A percentile compares a stretch with the other conserved stretches of the same genome.
phyloP scores from a whole-genome alignment of 1,140 invertebrate species.

The Plutomurus gul region DNA sequence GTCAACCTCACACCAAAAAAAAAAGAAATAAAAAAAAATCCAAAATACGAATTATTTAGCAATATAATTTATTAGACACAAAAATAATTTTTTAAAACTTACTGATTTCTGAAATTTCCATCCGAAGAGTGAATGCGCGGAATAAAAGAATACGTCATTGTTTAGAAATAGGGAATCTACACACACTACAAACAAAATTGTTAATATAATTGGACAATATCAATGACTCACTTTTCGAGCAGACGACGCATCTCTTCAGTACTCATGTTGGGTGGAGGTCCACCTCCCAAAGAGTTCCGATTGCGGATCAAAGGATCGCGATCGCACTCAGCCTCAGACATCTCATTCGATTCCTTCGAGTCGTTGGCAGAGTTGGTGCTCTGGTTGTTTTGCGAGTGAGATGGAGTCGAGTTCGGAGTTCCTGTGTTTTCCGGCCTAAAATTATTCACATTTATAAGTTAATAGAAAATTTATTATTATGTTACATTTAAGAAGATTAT shows the following conservation, averaged over 20 bases:
- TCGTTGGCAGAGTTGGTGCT: conserved; percentile 76
- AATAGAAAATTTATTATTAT: too few species aligned
- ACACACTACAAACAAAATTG: background rate
- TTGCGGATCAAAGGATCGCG: conserved; percentile 52
- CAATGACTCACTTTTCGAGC: conserved; percentile 81
- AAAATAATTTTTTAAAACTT: conserved; percentile 19
- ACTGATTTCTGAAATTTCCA: conserved; percentile 39
- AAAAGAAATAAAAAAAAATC: background rate
- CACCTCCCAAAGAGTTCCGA: conserved; percentile 49
- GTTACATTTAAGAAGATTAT: too few species aligned
- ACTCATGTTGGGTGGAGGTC: conserved; percentile 68
- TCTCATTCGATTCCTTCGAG: conserved; percentile 89
- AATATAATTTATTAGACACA: background rate
- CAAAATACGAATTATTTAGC: conserved; percentile 28
- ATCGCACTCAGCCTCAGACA: conserved; percentile 90
- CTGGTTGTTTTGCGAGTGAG: conserved; percentile 64
- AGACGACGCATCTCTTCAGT: conserved; percentile 94
- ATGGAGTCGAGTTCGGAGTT: conserved; percentile 64
- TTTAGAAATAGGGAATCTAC: conserved; percentile 19
- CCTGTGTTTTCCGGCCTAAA: conserved; percentile 39
- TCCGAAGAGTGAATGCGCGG: background rate
- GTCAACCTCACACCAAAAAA: background rate
- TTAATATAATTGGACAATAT: background rate
- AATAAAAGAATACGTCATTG: conserved; percentile 20
- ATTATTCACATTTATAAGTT: too few species aligned